These are phyloP conservation scores for Villa cingulata DNA, from an alignment of 2,888 invertebrate genomes.

Conservation along the genomic window DNA sequence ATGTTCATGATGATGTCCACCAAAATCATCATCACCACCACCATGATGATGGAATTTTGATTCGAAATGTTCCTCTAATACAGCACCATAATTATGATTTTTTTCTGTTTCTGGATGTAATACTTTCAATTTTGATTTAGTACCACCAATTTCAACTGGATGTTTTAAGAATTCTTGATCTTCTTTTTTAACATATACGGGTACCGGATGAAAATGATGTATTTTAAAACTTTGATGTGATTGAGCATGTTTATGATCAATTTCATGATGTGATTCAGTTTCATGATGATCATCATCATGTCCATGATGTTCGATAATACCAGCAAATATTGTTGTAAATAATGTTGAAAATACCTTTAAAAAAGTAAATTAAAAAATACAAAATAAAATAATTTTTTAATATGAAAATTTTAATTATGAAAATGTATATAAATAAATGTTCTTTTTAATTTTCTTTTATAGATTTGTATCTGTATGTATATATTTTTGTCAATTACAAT, in stretches of 20 bases:
- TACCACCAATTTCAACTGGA: constrained; percentile 48
- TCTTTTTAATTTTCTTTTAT: too few species aligned
- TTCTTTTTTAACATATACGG: constrained; percentile 54
- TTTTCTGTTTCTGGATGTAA: constrained; percentile 49
- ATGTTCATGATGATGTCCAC: constrained; percentile 25
- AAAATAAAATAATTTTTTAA: too few species aligned
- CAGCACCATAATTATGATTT: constrained; percentile 43
- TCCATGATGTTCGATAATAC: constrained; percentile 11
- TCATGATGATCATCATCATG: constrained; percentile 26
- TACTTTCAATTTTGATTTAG: constrained; percentile 44
- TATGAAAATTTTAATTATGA: too few species aligned
- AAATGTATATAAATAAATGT: neutral
- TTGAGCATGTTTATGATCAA: constrained; percentile 51
- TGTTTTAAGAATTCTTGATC: constrained; percentile 50
- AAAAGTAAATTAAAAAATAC: too few species aligned
- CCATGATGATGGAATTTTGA: constrained; percentile 29
- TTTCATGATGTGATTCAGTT: constrained; percentile 42
- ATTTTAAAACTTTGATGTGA: constrained; percentile 57
- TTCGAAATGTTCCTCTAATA: constrained; percentile 43
- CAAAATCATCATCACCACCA: constrained; percentile 23
- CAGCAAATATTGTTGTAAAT: constrained; percentile 8
- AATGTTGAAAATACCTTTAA: constrained; percentile 12
- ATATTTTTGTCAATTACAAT: too few species aligned
- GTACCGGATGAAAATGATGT: constrained; percentile 56
- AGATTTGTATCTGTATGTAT: too few species aligned